These are phyloP conservation scores for Eudemis profundana DNA, from an alignment of 2,888 invertebrate genomes.

Conservation along the genomic window DNA sequence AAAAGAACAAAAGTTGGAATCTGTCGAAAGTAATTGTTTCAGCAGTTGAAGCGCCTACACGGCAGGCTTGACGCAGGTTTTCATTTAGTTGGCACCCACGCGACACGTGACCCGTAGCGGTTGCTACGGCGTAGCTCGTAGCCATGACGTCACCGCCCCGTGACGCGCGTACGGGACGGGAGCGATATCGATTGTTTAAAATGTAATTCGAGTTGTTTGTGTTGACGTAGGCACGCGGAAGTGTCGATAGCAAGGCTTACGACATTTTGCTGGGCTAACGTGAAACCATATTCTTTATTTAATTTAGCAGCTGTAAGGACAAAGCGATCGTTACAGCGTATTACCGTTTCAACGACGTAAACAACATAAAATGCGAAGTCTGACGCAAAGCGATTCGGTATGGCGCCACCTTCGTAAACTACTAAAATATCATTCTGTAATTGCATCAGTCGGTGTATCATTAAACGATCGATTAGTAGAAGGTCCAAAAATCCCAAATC, in stretches of 20 bases:
- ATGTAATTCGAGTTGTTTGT: constrained; percentile 10
- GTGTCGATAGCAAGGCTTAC: constrained; percentile 65
- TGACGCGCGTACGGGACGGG: constrained; percentile 53
- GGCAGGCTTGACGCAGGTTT: constrained; percentile 56
- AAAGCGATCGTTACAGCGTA: constrained; percentile 15
- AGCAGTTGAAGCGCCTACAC: constrained; percentile 53
- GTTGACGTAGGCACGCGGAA: constrained; percentile 64
- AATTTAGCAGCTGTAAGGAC: constrained; percentile 3
- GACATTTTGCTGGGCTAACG: constrained; percentile 53
- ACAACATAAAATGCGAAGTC: constrained; percentile 27
- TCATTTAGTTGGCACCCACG: constrained; percentile 55
- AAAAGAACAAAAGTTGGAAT: constrained; percentile 42
- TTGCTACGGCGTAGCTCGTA: constrained; percentile 57
- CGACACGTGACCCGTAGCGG: constrained; percentile 63
- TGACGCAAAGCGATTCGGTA: constrained; percentile 33
- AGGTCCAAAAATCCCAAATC: too few relatives aligned
- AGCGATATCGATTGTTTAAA: constrained; percentile 54
- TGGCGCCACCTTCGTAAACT: constrained; percentile 4
- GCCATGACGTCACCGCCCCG: constrained; percentile 69
- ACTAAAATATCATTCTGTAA: background rate
- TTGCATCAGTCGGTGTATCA: constrained; percentile 4
- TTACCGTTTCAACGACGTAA: constrained; percentile 14
- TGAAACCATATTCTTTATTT: background rate
- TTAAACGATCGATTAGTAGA: constrained; percentile 19
- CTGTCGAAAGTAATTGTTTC: constrained; percentile 51